Conservation (phyloP, 1,140 invertebrate species). For the Asbolus verrucosus region DNA sequence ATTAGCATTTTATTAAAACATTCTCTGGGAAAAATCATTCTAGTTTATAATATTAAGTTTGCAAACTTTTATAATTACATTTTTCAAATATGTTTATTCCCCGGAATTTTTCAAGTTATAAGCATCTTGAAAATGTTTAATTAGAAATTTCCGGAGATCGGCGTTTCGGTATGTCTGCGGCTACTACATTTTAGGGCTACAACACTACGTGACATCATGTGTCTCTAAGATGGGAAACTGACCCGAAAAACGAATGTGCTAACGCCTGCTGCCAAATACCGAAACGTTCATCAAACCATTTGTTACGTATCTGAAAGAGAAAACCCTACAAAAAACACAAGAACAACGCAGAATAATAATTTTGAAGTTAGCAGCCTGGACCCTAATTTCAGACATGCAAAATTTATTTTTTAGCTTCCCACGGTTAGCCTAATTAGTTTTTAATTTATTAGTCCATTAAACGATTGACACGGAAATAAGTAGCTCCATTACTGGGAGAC, state of each 20-base stretch:
- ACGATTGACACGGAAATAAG: too few species aligned
- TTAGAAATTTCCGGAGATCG: constrained; percentile 5
- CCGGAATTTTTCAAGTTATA: neutral
- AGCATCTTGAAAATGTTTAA: neutral
- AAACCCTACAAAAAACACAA: constrained; percentile 7
- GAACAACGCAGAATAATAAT: neutral
- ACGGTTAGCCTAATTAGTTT: too few species aligned
- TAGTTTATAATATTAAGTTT: neutral
- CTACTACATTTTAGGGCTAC: constrained; percentile 8
- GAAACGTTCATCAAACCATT: constrained; percentile 24
- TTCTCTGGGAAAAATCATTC: neutral
- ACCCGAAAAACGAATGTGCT: constrained; percentile 17
- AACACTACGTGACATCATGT: constrained; percentile 26
- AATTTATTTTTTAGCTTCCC: too few species aligned
- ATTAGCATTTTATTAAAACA: neutral
- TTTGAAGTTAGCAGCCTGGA: too few species aligned
- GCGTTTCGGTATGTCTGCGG: constrained; percentile 4
- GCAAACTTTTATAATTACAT: constrained; percentile 3
- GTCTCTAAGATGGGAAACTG: constrained; percentile 22
- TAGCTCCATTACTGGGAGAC: too few species aligned
- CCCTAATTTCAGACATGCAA: too few species aligned
- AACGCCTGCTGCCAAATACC: constrained; percentile 19
- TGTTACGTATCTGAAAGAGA: neutral
- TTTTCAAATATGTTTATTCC: neutral
- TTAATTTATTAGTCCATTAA: too few species aligned